Conservation (phyloP, 2,797 vertebrate species). For the Spondyliosoma cantharus region DNA sequence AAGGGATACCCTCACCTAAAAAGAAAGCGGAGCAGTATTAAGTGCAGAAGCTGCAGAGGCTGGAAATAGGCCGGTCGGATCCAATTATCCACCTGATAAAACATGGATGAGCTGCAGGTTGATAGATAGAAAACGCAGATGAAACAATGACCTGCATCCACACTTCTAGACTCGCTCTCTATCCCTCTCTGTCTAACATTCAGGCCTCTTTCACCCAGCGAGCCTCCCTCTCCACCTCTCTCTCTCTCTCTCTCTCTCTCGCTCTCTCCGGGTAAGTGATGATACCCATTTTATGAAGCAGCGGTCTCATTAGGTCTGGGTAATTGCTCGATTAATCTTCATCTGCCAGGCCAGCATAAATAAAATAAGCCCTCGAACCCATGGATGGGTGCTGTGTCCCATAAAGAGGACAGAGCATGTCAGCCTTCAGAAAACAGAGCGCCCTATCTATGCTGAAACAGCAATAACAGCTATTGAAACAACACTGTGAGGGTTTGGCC, state of each 20-base stretch:
- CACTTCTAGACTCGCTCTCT: conserved; percentile 12
- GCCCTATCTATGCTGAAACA: conserved; percentile 71
- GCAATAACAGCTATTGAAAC: conserved; percentile 71
- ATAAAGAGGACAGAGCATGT: conserved; percentile 50
- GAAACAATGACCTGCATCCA: conserved; percentile 40
- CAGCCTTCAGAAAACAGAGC: conserved; percentile 49
- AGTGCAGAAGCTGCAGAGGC: conserved; percentile 16
- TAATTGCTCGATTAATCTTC: conserved; percentile 75
- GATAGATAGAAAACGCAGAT: conserved; percentile 53
- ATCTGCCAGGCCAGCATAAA: conserved; percentile 44
- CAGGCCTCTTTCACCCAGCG: conserved; percentile 11
- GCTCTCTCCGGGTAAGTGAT: conserved; percentile 54
- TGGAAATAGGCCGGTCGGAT: conserved; percentile 55
- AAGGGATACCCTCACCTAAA: conserved; percentile 9
- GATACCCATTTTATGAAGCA: conserved; percentile 45
- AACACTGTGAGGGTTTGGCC: conserved; percentile 55
- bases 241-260: conserved; percentile 11
- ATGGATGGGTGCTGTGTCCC: conserved; percentile 31
- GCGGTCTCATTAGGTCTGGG: conserved; percentile 25
- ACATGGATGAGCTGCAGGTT: conserved; percentile 59
- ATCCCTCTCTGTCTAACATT: conserved; percentile 18
- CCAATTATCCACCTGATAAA: conserved; percentile 64
- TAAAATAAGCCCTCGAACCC: conserved; percentile 29
- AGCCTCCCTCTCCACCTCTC: background rate
- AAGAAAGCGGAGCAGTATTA: background rate